These are phyloP conservation scores for Trichogramma dendrolimi DNA, from an alignment of 2,888 invertebrate species.

Conservation along the genomic window DNA sequence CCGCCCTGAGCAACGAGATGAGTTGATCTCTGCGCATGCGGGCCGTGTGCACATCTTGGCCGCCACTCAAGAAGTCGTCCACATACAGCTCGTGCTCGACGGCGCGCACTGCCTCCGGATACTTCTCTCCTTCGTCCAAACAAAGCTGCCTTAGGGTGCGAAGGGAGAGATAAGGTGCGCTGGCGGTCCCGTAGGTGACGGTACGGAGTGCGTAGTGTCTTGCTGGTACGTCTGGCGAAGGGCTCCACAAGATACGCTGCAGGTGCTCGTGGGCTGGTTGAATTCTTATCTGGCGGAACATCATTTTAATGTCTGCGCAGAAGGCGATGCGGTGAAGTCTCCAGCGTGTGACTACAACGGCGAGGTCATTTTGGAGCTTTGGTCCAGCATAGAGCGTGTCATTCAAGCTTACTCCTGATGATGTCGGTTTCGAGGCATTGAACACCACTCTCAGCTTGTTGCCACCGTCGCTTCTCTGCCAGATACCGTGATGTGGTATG, in stretches of 20 bases:
- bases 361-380: not conserved
- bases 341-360: not conserved
- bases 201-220: not conserved
- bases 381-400: not conserved
- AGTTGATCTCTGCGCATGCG: too few species aligned
- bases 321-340: not conserved
- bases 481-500: not conserved
- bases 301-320: not conserved
- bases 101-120: too few species aligned
- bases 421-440: not conserved
- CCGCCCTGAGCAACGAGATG: too few species aligned
- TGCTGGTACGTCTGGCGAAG: not conserved
- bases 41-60: too few species aligned
- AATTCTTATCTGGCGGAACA: not conserved
- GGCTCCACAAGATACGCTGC: conserved; percentile 4
- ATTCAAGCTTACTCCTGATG: not conserved
- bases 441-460: too few species aligned
- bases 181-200: not conserved
- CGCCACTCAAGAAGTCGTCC: too few species aligned
- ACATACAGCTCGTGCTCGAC: too few species aligned
- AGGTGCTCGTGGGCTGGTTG: not conserved
- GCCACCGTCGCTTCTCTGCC: not conserved
- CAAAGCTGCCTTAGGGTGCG: too few species aligned
- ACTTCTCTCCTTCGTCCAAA: too few species aligned
- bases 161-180: too few species aligned